These are phyloP conservation scores for Nyctibius bracteatus DNA, from an alignment of 2,113 vertebrate species.

Conservation along the genomic window DNA sequence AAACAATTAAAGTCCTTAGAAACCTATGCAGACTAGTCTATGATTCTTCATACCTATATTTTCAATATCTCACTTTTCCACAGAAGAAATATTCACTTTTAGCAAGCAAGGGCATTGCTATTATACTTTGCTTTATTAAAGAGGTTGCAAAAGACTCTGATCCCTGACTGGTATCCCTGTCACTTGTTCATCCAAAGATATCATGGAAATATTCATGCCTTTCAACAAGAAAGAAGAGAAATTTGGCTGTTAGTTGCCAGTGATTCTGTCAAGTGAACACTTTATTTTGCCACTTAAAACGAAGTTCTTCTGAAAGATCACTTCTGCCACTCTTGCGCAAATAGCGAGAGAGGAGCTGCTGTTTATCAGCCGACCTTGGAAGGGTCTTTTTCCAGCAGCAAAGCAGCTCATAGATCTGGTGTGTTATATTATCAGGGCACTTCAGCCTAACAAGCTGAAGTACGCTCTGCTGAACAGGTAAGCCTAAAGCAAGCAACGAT, in stretches of 20 bases:
- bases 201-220: background rate
- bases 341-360: constrained; percentile 74
- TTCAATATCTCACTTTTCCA: background rate
- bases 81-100: background rate
- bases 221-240: background rate
- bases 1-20: background rate
- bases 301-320: constrained; percentile 77
- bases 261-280: constrained; percentile 10
- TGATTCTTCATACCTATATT: background rate
- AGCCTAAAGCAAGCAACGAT: constrained; percentile 49
- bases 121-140: background rate
- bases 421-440: constrained; percentile 69
- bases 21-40: background rate
- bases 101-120: background rate
- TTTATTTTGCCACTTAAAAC: constrained; percentile 66
- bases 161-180: background rate
- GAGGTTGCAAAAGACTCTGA: background rate
- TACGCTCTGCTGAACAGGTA: constrained; percentile 76
- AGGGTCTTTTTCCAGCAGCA: constrained; percentile 82
- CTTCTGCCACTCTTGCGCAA: constrained; percentile 79
- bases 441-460: constrained; percentile 81
- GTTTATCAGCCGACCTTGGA: constrained; percentile 74
- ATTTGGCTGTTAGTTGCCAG: background rate
- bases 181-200: background rate
- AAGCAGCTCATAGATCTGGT: constrained; percentile 82